These are phyloP conservation scores for Takifugu ocellatus DNA, from an alignment of 2,797 vertebrate genomes.

Conservation along the genomic window DNA sequence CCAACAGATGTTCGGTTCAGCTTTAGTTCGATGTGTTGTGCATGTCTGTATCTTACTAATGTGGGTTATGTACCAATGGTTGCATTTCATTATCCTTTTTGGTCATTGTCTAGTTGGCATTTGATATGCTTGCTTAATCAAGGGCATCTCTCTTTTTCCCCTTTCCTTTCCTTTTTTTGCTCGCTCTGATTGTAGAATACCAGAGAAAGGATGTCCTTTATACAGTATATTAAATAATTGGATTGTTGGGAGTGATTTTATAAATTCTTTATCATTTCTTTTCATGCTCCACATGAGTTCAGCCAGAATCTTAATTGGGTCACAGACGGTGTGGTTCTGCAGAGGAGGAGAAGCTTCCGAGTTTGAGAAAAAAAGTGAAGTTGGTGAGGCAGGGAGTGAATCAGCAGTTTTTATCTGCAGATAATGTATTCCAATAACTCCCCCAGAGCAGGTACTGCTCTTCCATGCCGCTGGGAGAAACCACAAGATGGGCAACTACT, in stretches of 20 bases:
- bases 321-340: constrained; percentile 21
- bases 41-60: constrained; percentile 45
- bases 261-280: not conserved
- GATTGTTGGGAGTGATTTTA: constrained; percentile 19
- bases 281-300: not conserved
- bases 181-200: constrained; percentile 23
- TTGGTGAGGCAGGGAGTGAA: constrained; percentile 38
- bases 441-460: constrained; percentile 25
- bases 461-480: constrained; percentile 18
- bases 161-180: constrained; percentile 24
- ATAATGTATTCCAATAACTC: constrained; percentile 47
- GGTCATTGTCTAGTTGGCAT: constrained; percentile 53
- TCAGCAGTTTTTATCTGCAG: constrained; percentile 45
- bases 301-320: constrained; percentile 31
- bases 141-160: not conserved
- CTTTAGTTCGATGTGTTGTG: constrained; percentile 38
- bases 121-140: constrained; percentile 38
- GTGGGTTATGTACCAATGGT: constrained; percentile 35
- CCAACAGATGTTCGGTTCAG: constrained; percentile 22
- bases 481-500: constrained; percentile 15
- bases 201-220: constrained; percentile 18
- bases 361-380: constrained; percentile 7
- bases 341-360: constrained; percentile 18
- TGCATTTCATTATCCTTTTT: constrained; percentile 28
- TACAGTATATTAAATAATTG: constrained; percentile 10